Evolutionary conservation across 2,888 invertebrate genomes (phyloP).

Genomic region (Pandemis heparana): DNA sequence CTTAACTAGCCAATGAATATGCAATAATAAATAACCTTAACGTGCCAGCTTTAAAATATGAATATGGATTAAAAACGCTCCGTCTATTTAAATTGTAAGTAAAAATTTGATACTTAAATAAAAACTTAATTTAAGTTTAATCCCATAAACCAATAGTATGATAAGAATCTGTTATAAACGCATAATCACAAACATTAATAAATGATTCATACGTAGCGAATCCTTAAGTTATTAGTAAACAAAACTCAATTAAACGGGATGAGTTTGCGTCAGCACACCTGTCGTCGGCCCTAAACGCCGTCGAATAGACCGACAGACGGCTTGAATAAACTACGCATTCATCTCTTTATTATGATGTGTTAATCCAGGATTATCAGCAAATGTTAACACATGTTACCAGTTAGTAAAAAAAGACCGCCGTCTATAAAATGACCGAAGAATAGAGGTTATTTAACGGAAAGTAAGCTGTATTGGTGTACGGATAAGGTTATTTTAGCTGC

Average conservation of each 20-base stretch:
- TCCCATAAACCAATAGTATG: too few species aligned
- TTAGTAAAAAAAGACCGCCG: conserved; percentile 73
- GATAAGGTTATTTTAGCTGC: conserved; percentile 59
- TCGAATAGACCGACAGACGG: conserved; percentile 80
- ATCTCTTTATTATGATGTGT: conserved; percentile 86
- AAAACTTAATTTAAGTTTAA: too few species aligned
- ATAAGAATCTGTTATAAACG: not conserved
- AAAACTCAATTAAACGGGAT: conserved; percentile 66
- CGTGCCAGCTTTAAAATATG: not conserved
- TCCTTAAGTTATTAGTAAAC: conserved; percentile 32
- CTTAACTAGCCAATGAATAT: too few species aligned
- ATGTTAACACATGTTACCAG: conserved; percentile 86
- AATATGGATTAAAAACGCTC: not conserved
- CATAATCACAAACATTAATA: not conserved
- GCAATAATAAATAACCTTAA: too few species aligned
- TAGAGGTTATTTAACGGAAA: conserved; percentile 49
- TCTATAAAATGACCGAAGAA: conserved; percentile 53
- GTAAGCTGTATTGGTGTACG: conserved; percentile 53
- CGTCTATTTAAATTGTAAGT: not conserved
- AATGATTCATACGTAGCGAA: not conserved
- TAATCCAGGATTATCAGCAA: conserved; percentile 85
- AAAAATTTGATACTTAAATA: not conserved
- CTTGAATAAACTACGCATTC: conserved; percentile 81
- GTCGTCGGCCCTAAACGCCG: conserved; percentile 72
- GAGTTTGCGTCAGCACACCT: conserved; percentile 78